These are phyloP conservation scores for Promerops cafer DNA, from an alignment of 2,113 vertebrate genomes.

Conservation along the genomic window DNA sequence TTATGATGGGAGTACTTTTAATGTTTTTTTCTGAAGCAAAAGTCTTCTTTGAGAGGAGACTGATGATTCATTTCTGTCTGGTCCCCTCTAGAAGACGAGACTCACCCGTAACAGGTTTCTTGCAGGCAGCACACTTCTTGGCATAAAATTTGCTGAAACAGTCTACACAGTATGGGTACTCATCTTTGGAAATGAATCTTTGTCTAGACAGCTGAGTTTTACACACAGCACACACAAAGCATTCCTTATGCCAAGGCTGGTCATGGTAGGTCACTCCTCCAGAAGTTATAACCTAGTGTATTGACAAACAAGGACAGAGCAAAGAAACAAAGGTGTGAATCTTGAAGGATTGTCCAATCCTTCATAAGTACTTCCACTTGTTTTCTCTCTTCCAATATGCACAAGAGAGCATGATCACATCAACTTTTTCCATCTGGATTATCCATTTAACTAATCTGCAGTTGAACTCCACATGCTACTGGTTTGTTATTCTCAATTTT, in stretches of 20 bases:
- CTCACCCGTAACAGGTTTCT: constrained; percentile 73
- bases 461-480: not conserved
- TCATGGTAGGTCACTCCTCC: constrained; percentile 68
- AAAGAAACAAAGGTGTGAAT: not conserved
- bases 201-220: constrained; percentile 69
- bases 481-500: not conserved
- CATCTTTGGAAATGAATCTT: constrained; percentile 74
- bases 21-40: not conserved
- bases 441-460: not conserved
- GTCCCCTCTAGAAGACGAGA: not conserved
- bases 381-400: not conserved
- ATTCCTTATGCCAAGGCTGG: constrained; percentile 78
- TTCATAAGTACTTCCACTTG: not conserved
- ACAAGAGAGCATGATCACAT: not conserved
- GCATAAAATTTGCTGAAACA: constrained; percentile 72
- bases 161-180: constrained; percentile 72
- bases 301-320: not conserved
- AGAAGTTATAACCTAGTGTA: constrained; percentile 68
- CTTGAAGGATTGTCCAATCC: not conserved
- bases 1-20: not conserved
- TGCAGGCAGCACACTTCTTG: constrained; percentile 71
- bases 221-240: constrained; percentile 75
- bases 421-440: not conserved
- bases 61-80: not conserved
- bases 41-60: not conserved